Evolutionary conservation across 2,888 invertebrate genomes (phyloP), one percentile per base, ranked within the genome.

Genomic region (Cosmia trapezina): DNA sequence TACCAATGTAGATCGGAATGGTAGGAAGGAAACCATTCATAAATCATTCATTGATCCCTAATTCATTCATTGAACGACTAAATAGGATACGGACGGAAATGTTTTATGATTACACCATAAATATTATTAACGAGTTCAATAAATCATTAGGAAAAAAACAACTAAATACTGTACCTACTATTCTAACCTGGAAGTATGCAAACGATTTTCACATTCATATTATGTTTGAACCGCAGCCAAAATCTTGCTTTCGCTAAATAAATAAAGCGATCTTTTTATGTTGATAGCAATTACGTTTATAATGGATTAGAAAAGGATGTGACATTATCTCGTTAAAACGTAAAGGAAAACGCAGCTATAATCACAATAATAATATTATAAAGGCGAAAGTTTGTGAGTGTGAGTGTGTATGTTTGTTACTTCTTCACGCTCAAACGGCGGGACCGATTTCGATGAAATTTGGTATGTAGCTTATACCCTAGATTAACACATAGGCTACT

Each of bases 211-310:
- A 70, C 66, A 49, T 67, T 67, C 28, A 69, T 49, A 61, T 70
- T 76, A 61, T 54, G 14, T 76, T 83, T 77, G 73, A 80, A 75
- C 11, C 19, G 61, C 56, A 84, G 82, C 78, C 77, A 68, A 75
- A 73, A 68, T 70, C 66, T 54, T 11, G 45, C 54, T 73, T 63
- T 60, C 59, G 28, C 45, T 74, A 63, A 69, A 74, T 71, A 78
- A 82, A 78, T 67, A 70, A 22, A 22, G 45, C 22, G 33, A 12
- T 66, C 0, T 63, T 70, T 76, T 76, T n/a, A 63, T 67, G 33
- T 66, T 66, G 14, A 37, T 51, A 51, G 66, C 57, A 63, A 67
- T 63, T 53, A 69, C 54, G 33, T 69, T 60, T 61, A n/a, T n/a
- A 73, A 64, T 61, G n/a, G 68, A 47, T 76, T 61, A 54, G 12